Evolutionary conservation across 2,797 vertebrate species (phyloP).

Genomic region (Amazona finschi): DNA sequence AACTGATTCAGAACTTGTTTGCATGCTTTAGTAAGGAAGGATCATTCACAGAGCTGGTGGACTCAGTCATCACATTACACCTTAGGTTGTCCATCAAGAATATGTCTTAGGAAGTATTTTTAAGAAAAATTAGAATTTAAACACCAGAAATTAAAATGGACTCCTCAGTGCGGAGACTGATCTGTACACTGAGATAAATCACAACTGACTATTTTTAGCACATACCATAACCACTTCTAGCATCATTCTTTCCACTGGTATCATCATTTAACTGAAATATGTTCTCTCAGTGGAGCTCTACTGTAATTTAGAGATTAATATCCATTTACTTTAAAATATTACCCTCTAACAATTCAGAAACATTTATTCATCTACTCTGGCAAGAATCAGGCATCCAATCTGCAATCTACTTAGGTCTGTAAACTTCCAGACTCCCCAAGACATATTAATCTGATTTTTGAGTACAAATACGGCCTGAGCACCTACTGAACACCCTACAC

Average conservation of each 20-base stretch:
- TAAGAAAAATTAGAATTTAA: background rate
- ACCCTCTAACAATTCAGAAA: constrained; percentile 48
- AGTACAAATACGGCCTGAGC: background rate
- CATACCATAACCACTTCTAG: background rate
- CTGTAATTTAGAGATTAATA: constrained; percentile 55
- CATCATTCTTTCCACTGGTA: background rate
- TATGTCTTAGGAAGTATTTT: background rate
- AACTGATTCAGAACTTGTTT: background rate
- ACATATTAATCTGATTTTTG: background rate
- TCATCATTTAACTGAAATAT: constrained; percentile 26
- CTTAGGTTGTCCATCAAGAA: background rate
- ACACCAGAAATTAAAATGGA: background rate
- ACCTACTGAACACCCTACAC: background rate
- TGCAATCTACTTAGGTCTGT: background rate
- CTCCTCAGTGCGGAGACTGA: background rate
- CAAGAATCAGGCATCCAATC: constrained; percentile 22
- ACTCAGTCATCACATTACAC: background rate
- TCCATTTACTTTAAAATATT: constrained; percentile 57
- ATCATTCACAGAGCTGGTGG: background rate
- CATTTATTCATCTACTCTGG: background rate
- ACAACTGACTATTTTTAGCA: background rate
- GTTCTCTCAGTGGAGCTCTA: constrained; percentile 37
- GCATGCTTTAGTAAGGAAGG: background rate
- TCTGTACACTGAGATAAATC: background rate
- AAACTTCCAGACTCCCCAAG: background rate